phyloP scores from a whole-genome alignment of 2,888 invertebrate genomes.

The Chydorus sphaericus region DNA sequence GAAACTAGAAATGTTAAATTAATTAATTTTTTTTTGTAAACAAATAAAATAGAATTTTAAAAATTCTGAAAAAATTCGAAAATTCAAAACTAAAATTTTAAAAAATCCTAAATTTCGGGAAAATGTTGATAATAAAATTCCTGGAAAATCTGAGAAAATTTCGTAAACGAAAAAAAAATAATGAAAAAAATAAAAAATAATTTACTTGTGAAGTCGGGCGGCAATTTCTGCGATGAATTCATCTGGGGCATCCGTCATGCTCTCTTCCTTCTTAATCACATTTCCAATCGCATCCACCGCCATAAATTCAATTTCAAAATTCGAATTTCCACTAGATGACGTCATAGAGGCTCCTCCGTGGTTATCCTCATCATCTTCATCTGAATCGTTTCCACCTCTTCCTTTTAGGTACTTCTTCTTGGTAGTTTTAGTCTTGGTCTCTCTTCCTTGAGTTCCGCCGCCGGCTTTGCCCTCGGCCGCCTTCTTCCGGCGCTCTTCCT shows the following conservation, averaged over 20 bases:
- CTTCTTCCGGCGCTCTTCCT: slow-evolving; percentile 78
- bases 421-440: slow-evolving; percentile 85
- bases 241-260: slow-evolving; percentile 43
- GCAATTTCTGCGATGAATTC: slow-evolving; percentile 54
- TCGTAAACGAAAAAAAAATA: too few species aligned
- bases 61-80: too few species aligned
- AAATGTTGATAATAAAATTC: too few species aligned
- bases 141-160: too few species aligned
- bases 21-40: too few species aligned
- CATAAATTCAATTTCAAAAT: slow-evolving; percentile 46
- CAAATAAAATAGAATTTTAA: too few species aligned
- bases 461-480: slow-evolving; percentile 76
- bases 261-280: slow-evolving; percentile 37
- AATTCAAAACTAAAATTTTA: too few species aligned
- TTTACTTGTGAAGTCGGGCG: slow-evolving; percentile 21
- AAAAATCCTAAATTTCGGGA: too few species aligned
- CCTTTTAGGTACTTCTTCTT: slow-evolving; percentile 49
- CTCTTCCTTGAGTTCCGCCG: slow-evolving; percentile 82
- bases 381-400: slow-evolving; percentile 47
- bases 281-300: slow-evolving; percentile 48
- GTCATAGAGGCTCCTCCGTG: slow-evolving; percentile 7
- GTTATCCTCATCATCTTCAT: slow-evolving; percentile 43
- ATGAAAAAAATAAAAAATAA: not conserved
- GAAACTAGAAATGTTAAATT: too few species aligned
- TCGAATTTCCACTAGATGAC: slow-evolving; percentile 5